Percentiles rank a stretch among this genome's conserved stretches.
These are phyloP conservation scores for Acropternis orthonyx DNA, from an alignment of 2,797 vertebrate species.

Conservation along the genomic window DNA sequence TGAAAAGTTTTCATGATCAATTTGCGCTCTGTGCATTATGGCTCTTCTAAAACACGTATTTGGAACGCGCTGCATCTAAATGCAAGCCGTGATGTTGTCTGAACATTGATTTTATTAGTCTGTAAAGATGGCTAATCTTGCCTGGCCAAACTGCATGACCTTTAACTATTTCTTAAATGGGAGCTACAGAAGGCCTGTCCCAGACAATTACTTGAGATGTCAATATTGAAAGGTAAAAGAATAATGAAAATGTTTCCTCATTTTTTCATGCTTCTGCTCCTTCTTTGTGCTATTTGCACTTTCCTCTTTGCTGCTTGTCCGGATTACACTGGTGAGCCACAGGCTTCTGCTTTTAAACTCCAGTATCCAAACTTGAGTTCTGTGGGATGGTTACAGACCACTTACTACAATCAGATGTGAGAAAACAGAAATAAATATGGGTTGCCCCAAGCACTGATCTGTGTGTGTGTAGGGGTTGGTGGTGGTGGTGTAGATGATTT, in stretches of 20 bases:
- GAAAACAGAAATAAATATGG: neutral
- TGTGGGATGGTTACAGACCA: neutral
- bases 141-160: slow-evolving; percentile 4
- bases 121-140: slow-evolving; percentile 16
- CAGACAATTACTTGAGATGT: neutral
- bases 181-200: neutral
- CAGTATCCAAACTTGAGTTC: neutral
- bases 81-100: neutral
- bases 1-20: neutral
- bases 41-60: neutral
- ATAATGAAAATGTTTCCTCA: neutral
- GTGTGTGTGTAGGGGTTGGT: neutral
- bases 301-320: neutral
- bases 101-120: neutral
- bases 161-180: neutral
- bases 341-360: neutral
- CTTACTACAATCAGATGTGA: neutral
- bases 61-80: neutral
- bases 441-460: neutral
- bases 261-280: neutral
- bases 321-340: neutral
- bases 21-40: neutral
- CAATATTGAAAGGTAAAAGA: neutral
- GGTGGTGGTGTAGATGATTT: neutral
- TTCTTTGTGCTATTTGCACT: neutral